Conservation (phyloP, 2,113 vertebrate species). For the Heterotis niloticus region DNA sequence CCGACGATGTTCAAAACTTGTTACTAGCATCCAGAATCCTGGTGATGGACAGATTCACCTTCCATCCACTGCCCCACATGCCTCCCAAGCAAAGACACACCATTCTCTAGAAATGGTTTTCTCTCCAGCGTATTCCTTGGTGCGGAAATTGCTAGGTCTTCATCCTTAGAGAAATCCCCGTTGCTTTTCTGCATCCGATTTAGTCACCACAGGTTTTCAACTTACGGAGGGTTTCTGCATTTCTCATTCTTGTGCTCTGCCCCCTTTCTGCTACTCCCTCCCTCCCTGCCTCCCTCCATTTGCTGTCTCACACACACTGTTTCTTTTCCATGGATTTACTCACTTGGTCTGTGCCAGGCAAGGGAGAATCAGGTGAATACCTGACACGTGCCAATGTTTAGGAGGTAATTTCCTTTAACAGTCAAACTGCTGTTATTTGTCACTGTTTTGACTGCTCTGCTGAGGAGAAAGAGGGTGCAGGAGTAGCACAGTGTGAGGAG, state of each 20-base stretch:
- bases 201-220: conserved; percentile 56
- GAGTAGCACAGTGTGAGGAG: background rate
- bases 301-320: background rate
- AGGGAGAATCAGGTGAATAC: conserved; percentile 61
- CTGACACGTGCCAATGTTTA: conserved; percentile 62
- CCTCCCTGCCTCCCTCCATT: conserved; percentile 6
- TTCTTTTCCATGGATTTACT: conserved; percentile 25
- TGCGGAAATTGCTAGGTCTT: conserved; percentile 48
- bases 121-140: conserved; percentile 39
- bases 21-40: background rate
- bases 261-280: background rate
- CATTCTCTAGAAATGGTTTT: conserved; percentile 15
- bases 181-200: conserved; percentile 50
- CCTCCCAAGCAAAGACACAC: background rate
- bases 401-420: conserved; percentile 66
- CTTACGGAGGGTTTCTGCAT: conserved; percentile 51
- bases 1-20: background rate
- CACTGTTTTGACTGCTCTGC: conserved; percentile 46
- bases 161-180: conserved; percentile 49
- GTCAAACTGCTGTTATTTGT: conserved; percentile 60
- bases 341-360: conserved; percentile 46
- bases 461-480: background rate
- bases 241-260: background rate
- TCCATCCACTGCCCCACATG: background rate
- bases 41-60: background rate